phyloP scores from a whole-genome alignment of 1,140 invertebrate species.

The Monomorium pharaonis region DNA sequence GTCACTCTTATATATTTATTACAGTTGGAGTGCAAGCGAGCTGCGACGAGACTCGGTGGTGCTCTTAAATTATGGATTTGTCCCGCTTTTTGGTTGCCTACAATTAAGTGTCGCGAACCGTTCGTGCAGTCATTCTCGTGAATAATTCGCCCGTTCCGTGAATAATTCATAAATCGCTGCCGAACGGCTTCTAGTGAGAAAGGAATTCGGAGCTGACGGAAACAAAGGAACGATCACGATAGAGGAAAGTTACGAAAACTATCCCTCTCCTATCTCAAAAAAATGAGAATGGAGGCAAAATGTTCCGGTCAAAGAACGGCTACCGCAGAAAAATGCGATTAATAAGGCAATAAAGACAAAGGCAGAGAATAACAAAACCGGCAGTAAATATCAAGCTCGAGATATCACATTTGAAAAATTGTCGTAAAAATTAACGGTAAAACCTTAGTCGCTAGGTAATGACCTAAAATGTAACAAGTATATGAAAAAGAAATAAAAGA shows the following conservation, averaged over 20 bases:
- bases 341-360: constrained; percentile 14
- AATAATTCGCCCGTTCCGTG: constrained; percentile 57
- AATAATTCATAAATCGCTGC: constrained; percentile 69
- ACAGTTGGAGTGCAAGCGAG: neutral
- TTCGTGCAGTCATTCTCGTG: constrained; percentile 34
- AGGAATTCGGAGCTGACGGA: neutral
- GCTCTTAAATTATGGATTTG: constrained; percentile 50
- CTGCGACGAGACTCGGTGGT: neutral
- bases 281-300: neutral
- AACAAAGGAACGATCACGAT: constrained; percentile 28
- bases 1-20: constrained; percentile 25
- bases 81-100: constrained; percentile 31
- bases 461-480: neutral
- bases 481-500: neutral
- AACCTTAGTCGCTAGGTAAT: neutral
- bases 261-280: neutral
- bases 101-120: constrained; percentile 44
- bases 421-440: neutral
- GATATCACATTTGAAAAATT: neutral
- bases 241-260: constrained; percentile 35
- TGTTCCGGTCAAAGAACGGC: constrained; percentile 29
- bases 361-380: neutral
- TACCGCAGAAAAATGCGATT: constrained; percentile 46
- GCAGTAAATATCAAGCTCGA: neutral
- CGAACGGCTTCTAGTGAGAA: constrained; percentile 5